Evolutionary conservation across 2,888 invertebrate genomes (phyloP).

Genomic region (Sussaba pulchella): DNA sequence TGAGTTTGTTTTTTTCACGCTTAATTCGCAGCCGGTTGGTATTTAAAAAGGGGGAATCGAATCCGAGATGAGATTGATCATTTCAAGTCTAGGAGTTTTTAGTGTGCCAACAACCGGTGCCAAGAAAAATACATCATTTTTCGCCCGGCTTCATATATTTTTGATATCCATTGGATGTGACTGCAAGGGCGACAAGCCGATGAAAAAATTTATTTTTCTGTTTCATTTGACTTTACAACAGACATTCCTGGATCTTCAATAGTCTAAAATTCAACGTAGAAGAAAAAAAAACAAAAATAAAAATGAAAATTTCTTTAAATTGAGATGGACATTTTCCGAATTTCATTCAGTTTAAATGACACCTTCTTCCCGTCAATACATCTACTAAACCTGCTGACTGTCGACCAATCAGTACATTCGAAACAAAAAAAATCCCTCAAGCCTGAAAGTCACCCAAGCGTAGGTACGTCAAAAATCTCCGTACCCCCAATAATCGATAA

Average conservation of each 20-base stretch:
- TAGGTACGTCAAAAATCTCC: not conserved
- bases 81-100: not conserved
- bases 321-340: too few species aligned
- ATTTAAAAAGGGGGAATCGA: too few species aligned
- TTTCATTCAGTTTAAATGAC: not conserved
- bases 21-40: too few species aligned
- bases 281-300: not conserved
- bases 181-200: not conserved
- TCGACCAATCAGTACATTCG: too few species aligned
- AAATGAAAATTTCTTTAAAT: not conserved
- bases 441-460: too few species aligned
- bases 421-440: too few species aligned
- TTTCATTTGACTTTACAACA: not conserved
- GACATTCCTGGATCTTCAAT: not conserved
- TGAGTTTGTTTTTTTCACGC: too few species aligned
- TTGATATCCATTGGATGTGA: not conserved
- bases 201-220: not conserved
- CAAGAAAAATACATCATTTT: not conserved
- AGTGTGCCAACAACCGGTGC: not conserved
- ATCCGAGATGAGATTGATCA: too few species aligned
- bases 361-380: too few species aligned
- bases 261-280: not conserved
- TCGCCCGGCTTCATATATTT: not conserved
- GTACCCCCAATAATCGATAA: slow-evolving; percentile 1
- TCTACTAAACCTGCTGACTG: too few species aligned